These are phyloP conservation scores for Syrista parreyssii DNA, from an alignment of 2,888 invertebrate genomes.

Conservation along the genomic window DNA sequence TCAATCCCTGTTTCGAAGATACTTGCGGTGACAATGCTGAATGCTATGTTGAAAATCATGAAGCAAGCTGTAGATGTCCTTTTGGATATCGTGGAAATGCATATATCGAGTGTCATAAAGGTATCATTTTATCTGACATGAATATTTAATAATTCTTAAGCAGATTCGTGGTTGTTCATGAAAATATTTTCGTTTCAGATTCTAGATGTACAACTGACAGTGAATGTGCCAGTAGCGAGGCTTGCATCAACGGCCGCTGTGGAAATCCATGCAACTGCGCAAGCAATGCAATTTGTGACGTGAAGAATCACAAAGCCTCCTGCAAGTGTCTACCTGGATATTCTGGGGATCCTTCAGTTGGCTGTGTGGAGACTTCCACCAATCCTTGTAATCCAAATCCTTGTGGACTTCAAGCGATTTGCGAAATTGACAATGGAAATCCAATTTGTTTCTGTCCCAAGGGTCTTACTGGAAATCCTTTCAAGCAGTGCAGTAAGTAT, in stretches of 20 bases:
- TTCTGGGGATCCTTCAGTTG: slow-evolving; percentile 79
- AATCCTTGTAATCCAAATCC: slow-evolving; percentile 87
- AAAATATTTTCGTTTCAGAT: slow-evolving; percentile 59
- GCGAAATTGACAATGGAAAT: slow-evolving; percentile 85
- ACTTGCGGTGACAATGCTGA: slow-evolving; percentile 86
- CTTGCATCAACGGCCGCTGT: slow-evolving; percentile 82
- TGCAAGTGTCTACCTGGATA: slow-evolving; percentile 88
- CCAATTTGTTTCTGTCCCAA: slow-evolving; percentile 92
- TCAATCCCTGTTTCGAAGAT: slow-evolving; percentile 83
- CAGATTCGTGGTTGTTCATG: background rate
- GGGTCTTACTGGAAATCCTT: slow-evolving; percentile 91
- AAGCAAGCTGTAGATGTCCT: slow-evolving; percentile 80
- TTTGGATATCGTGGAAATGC: slow-evolving; percentile 83
- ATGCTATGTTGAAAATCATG: slow-evolving; percentile 81
- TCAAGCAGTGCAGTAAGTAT: slow-evolving; percentile 88
- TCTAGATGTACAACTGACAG: slow-evolving; percentile 79
- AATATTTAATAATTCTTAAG: background rate
- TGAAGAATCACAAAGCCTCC: slow-evolving; percentile 80
- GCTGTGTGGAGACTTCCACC: slow-evolving; percentile 77
- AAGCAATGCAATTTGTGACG: slow-evolving; percentile 83
- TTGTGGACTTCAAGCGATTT: slow-evolving; percentile 87
- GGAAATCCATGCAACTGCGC: slow-evolving; percentile 84
- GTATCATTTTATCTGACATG: slow-evolving; percentile 57
- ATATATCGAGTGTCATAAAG: slow-evolving; percentile 77
- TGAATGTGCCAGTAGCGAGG: slow-evolving; percentile 80